A percentile compares a stretch with the other conserved stretches of the same genome.
Conservation (phyloP, 2,888 invertebrate genomes). For the Ennomos fuscantarius region DNA sequence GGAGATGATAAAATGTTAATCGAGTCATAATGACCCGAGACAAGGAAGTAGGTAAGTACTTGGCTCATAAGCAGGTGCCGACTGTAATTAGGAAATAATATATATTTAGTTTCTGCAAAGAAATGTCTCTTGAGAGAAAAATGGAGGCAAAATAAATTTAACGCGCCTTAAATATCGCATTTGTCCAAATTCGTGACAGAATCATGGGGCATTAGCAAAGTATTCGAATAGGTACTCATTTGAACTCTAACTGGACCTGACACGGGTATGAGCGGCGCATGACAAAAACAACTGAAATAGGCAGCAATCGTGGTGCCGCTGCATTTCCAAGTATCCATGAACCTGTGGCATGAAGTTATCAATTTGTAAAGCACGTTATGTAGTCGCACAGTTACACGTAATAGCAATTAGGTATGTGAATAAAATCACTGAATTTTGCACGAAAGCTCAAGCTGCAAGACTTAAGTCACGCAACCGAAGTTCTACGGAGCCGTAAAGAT, state of each 20-base stretch:
- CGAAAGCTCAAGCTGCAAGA: constrained; percentile 24
- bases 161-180: constrained; percentile 26
- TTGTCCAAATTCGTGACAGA: constrained; percentile 34
- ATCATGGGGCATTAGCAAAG: constrained; percentile 24
- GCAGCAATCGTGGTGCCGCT: constrained; percentile 35
- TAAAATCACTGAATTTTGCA: constrained; percentile 39
- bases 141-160: constrained; percentile 28
- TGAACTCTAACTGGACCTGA: constrained; percentile 33
- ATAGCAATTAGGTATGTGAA: constrained; percentile 42
- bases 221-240: constrained; percentile 24
- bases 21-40: constrained; percentile 32
- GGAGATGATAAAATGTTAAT: constrained; percentile 42
- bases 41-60: background rate
- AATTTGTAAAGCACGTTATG: constrained; percentile 43
- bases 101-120: constrained; percentile 19
- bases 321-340: constrained; percentile 33
- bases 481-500: constrained; percentile 7
- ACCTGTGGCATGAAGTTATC: constrained; percentile 38
- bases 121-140: constrained; percentile 21
- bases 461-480: constrained; percentile 4
- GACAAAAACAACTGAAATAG: constrained; percentile 26
- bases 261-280: background rate
- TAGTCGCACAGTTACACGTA: constrained; percentile 43
- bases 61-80: background rate
- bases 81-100: constrained; percentile 25